A percentile compares a stretch with the other conserved stretches of the same genome.
Evolutionary conservation across 2,797 vertebrate species (phyloP).

Genomic region (Sorex maritimensis): DNA sequence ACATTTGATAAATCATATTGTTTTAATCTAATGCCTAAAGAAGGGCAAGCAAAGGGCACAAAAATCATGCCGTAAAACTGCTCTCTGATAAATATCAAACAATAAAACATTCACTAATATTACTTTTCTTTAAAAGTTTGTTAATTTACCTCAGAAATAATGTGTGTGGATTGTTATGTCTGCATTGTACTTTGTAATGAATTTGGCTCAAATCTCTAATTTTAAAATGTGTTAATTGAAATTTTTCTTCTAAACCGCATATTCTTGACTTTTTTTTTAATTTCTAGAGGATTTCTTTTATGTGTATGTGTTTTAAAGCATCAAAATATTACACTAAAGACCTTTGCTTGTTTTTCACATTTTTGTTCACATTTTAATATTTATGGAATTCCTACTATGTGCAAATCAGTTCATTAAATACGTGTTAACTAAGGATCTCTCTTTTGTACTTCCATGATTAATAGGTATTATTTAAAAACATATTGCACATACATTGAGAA

Average conservation of each 20-base stretch:
- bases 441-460: constrained; percentile 71
- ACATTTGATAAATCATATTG: constrained; percentile 63
- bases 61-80: constrained; percentile 66
- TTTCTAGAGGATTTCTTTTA: constrained; percentile 62
- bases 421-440: constrained; percentile 51
- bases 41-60: constrained; percentile 67
- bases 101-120: constrained; percentile 54
- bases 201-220: constrained; percentile 70
- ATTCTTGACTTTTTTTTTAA: constrained; percentile 53
- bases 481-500: constrained; percentile 51
- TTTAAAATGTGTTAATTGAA: constrained; percentile 71
- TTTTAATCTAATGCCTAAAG: constrained; percentile 49
- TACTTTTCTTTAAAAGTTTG: constrained; percentile 58
- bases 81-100: constrained; percentile 60
- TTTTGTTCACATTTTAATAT: constrained; percentile 63
- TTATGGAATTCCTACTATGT: constrained; percentile 64
- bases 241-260: constrained; percentile 67
- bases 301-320: constrained; percentile 44
- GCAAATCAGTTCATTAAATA: constrained; percentile 73
- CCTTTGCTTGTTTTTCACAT: constrained; percentile 66
- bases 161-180: constrained; percentile 43
- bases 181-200: constrained; percentile 64
- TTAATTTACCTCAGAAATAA: constrained; percentile 54
- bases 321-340: constrained; percentile 47
- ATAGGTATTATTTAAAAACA: constrained; percentile 66